Conservation (phyloP, 2,797 vertebrate genomes). For the Cichlasoma orientale region DNA sequence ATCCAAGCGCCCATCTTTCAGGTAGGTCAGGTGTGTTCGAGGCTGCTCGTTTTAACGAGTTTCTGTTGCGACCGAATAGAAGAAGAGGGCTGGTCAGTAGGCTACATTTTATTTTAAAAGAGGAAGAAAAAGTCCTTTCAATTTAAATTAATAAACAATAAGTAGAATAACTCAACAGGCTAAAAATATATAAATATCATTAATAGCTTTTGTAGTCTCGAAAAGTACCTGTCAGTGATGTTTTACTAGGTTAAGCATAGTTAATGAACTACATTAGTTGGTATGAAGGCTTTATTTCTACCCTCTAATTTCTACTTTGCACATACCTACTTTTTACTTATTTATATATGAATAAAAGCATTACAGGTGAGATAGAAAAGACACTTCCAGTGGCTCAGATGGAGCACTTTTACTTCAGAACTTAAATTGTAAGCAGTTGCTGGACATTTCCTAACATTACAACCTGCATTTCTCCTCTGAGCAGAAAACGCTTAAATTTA, state of each 20-base stretch:
- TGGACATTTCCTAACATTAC: no score
- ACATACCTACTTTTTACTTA: not conserved
- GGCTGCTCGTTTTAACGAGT: not conserved
- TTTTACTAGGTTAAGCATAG: not conserved
- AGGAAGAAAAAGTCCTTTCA: not conserved
- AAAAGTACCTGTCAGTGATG: not conserved
- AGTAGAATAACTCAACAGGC: not conserved
- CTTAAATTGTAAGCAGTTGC: no score
- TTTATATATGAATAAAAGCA: not conserved
- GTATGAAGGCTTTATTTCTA: fast-evolving
- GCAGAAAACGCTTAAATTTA: no score
- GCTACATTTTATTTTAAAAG: not conserved
- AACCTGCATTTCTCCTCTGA: not conserved
- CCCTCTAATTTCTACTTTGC: fast-evolving
- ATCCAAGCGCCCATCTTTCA: constrained; percentile 88
- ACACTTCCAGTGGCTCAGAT: not conserved
- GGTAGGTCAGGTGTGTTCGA: constrained; percentile 65
- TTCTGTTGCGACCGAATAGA: not conserved
- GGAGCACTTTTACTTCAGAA: no score
- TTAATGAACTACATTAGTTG: not conserved
- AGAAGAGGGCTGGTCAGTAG: not conserved
- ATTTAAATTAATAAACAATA: not conserved
- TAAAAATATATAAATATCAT: not conserved
- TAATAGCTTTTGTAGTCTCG: fast-evolving
- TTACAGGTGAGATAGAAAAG: not conserved